phyloP scores from a whole-genome alignment of 1,140 invertebrate genomes.

The Zaprionus vittiger region DNA sequence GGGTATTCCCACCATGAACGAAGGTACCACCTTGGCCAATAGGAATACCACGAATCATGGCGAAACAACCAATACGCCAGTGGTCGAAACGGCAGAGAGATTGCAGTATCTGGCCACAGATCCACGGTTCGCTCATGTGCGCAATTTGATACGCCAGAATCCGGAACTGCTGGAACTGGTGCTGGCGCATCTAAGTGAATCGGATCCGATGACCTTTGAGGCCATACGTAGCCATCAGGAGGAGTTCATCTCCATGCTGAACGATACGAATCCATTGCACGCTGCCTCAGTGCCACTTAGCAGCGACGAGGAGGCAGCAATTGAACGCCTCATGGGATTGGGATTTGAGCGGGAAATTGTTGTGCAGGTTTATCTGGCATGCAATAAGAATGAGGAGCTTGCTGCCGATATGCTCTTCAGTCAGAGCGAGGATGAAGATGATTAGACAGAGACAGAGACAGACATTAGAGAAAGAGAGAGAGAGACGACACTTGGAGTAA shows the following conservation, averaged over 20 bases:
- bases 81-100: background rate
- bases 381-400: slow-evolving; percentile 72
- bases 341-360: slow-evolving; percentile 64
- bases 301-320: slow-evolving; percentile 53
- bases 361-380: slow-evolving; percentile 70
- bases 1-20: slow-evolving; percentile 50
- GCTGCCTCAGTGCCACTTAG: slow-evolving; percentile 13
- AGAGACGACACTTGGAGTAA: background rate
- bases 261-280: background rate
- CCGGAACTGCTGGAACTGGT: slow-evolving; percentile 53
- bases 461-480: background rate
- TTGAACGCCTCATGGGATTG: slow-evolving; percentile 63
- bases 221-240: slow-evolving; percentile 55
- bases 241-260: slow-evolving; percentile 56
- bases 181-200: slow-evolving; percentile 48
- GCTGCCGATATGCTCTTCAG: slow-evolving; percentile 69
- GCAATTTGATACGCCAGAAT: slow-evolving; percentile 59
- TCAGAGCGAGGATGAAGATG: slow-evolving; percentile 60
- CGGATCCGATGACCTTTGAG: slow-evolving; percentile 51
- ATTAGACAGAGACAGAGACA: background rate
- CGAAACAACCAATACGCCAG: background rate
- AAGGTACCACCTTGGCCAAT: background rate
- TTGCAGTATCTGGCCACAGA: slow-evolving; percentile 40
- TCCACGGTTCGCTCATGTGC: slow-evolving; percentile 50
- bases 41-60: slow-evolving; percentile 6